Conservation (phyloP, 92 coral and sea anemone genomes). For the Zoanthus gigantus region DNA sequence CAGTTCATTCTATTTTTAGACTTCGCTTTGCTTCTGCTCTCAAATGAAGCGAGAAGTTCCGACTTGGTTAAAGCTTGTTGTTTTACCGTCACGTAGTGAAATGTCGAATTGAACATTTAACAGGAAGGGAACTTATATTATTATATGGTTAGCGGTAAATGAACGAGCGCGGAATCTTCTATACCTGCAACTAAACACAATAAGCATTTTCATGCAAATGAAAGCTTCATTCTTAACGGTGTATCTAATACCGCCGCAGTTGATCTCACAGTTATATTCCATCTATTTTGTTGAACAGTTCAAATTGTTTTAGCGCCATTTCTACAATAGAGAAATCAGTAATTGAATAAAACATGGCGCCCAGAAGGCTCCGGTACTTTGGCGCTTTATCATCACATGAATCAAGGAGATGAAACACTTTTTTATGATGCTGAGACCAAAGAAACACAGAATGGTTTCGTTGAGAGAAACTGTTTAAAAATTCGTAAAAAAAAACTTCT, state of each 20-base stretch:
- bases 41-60: constrained; percentile 14
- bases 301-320: not conserved
- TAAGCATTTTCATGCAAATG: constrained; percentile 17
- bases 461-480: not conserved
- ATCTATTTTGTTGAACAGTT: not conserved
- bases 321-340: not conserved
- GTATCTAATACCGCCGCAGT: not conserved
- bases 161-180: not conserved
- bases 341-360: constrained; percentile 23
- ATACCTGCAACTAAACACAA: not conserved
- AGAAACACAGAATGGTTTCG: not conserved
- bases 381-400: constrained; percentile 1
- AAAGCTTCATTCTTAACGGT: not conserved
- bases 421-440: constrained; percentile 15
- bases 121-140: not conserved
- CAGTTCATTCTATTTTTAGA: constrained; percentile 20
- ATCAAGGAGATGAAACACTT: constrained; percentile 1
- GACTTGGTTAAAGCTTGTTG: not conserved
- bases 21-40: not conserved
- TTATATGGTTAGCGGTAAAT: constrained; percentile 8
- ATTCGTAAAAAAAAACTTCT: not conserved
- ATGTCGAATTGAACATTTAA: not conserved
- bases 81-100: constrained; percentile 18
- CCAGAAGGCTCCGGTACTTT: constrained; percentile 8
- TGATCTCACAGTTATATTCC: constrained; percentile 1